Evolutionary conservation across 2,888 invertebrate species (phyloP), one percentile per base, ranked within the genome.

Genomic region (Aleiodes leptofemur): DNA sequence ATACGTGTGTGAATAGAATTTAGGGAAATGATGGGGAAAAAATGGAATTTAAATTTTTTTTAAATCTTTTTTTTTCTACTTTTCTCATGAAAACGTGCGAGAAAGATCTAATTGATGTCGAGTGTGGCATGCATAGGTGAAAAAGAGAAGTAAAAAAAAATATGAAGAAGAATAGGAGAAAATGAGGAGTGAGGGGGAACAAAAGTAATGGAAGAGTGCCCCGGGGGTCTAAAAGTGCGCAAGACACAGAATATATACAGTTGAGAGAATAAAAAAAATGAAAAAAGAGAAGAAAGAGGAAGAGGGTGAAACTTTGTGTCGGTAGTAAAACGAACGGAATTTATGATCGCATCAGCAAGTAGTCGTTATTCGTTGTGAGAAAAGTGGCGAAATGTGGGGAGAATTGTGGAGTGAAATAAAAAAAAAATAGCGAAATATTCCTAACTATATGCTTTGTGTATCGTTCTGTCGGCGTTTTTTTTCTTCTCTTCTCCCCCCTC

Each of bases 291-390:
- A 11, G 43, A 43, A 34, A 34, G 43, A 43, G 43, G 43, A 43
- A 43, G 43, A 43, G 43, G 43, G 43, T 43, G 43, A 43, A 43
- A 43, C 43, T 43, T 43, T 43, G 43, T 11, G 43, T 43, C 43
- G 59, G 31, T 59, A 50, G 51, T 61, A 72, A 61, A 70, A 77
- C 55, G 71, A 77, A 73, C 71, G 75, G 83, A 85, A 86, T 86
- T 87, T 86, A 86, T 86, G 84, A 84, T 86, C 84, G 81, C 83
- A 82, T 84, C 86, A 82, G 84, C 84, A 81, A 83, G 84, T 84
- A 83, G 83, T 84, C 85, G 84, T 85, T 85, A 83, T 77, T 83
- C 79, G 78, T 77, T 79, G 59, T 69, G 55, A 64, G 38, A 57
- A 55, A 74, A 77, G 71, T 50, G 72, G 79, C 80, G 77, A 82